Percentiles rank a stretch among this genome's conserved stretches.
Conservation (phyloP, 2,888 invertebrate genomes). For the Branchipolynoe longqiensis region DNA sequence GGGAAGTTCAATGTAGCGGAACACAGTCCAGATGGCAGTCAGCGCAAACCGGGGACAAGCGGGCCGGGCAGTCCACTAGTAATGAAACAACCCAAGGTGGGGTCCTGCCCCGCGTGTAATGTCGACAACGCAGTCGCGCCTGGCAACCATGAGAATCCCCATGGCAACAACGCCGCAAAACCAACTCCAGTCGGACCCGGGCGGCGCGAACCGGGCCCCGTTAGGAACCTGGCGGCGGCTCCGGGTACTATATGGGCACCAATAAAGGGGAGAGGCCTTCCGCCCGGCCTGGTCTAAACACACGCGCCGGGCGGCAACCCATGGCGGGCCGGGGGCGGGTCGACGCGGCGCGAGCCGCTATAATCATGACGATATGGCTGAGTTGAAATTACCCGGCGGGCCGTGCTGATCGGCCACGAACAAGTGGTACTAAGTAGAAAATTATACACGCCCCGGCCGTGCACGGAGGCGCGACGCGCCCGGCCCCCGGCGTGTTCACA, state of each 20-base stretch:
- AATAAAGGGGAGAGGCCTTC: constrained; percentile 35
- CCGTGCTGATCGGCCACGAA: constrained; percentile 20
- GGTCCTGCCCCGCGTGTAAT: no score
- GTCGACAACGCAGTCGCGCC: no score
- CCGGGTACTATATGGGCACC: constrained; percentile 30
- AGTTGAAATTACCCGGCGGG: constrained; percentile 34
- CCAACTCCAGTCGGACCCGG: no score
- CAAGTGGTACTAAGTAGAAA: constrained; percentile 45
- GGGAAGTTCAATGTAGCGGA: no score
- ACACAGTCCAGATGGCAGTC: no score
- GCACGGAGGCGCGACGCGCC: not conserved
- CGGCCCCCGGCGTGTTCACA: constrained; percentile 1
- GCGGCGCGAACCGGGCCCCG: no score
- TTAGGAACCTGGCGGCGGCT: no score
- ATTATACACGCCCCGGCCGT: constrained; percentile 32
- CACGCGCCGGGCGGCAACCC: not conserved
- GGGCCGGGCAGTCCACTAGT: no score
- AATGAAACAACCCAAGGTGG: no score
- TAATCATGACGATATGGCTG: constrained; percentile 39
- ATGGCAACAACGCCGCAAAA: not conserved
- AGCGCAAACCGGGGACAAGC: no score
- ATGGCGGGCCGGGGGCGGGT: constrained; percentile 4
- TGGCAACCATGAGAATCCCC: no score
- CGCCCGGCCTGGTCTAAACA: constrained; percentile 17
- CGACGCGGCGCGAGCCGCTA: constrained; percentile 21